Percentiles rank a stretch among this genome's conserved stretches.
phyloP scores from a whole-genome alignment of 2,113 vertebrate genomes.

The Lampris incognitus region DNA sequence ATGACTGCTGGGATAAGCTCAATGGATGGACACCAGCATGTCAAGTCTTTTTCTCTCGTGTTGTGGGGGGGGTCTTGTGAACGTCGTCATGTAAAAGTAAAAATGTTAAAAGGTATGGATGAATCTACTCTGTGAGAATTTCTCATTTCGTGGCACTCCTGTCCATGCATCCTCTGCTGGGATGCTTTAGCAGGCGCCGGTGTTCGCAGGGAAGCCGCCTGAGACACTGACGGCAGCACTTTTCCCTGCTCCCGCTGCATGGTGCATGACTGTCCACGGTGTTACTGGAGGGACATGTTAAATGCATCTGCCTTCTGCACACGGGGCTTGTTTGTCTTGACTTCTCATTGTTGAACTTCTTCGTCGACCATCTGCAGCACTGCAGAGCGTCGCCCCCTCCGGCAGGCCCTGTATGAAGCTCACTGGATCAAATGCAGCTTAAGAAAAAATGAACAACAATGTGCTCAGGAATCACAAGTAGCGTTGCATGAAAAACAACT shows the following conservation, averaged over 20 bases:
- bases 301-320: slow-evolving; percentile 33
- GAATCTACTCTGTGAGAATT: slow-evolving; percentile 5
- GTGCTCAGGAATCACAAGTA: slow-evolving; percentile 5
- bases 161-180: slow-evolving; percentile 8
- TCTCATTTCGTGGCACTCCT: slow-evolving; percentile 13
- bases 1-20: no score
- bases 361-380: slow-evolving; percentile 18
- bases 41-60: no score
- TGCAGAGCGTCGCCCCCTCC: slow-evolving; percentile 28
- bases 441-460: background rate
- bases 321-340: slow-evolving; percentile 44
- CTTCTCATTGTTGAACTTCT: slow-evolving; percentile 40
- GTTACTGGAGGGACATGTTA: slow-evolving; percentile 63
- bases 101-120: slow-evolving; percentile 11
- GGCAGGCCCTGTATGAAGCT: background rate
- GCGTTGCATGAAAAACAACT: background rate
- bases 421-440: background rate
- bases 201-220: slow-evolving; percentile 34
- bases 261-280: slow-evolving; percentile 49
- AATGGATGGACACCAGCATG: no score
- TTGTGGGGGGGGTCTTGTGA: slow-evolving; percentile 9
- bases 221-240: slow-evolving; percentile 58
- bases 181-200: slow-evolving; percentile 25
- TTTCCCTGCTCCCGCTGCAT: slow-evolving; percentile 40
- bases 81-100: slow-evolving; percentile 11